phyloP scores from a whole-genome alignment of 2,888 invertebrate species.

The Pediacus dermestoides region DNA sequence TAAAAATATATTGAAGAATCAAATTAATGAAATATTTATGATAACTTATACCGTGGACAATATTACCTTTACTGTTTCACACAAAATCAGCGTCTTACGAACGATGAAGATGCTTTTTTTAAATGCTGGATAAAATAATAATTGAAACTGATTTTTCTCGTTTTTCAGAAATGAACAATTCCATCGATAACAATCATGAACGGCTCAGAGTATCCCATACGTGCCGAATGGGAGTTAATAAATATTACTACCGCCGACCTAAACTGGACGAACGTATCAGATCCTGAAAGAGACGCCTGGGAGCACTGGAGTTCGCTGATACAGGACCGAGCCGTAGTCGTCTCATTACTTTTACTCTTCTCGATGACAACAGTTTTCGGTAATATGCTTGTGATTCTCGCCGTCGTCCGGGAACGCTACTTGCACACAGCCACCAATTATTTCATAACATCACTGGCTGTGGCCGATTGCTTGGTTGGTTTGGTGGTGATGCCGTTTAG shows the following conservation, averaged over 20 bases:
- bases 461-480: conserved; percentile 94
- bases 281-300: conserved; percentile 45
- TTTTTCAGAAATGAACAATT: conserved; percentile 30
- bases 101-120: too few relatives aligned
- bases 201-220: conserved; percentile 27
- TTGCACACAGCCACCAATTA: conserved; percentile 97
- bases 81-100: too few relatives aligned
- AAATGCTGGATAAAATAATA: too few relatives aligned
- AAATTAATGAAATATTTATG: too few relatives aligned
- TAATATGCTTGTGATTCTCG: conserved; percentile 89
- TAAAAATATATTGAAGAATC: too few relatives aligned
- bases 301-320: conserved; percentile 54
- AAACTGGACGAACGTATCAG: conserved; percentile 39
- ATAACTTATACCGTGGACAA: too few relatives aligned
- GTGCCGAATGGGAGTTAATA: conserved; percentile 22
- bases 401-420: conserved; percentile 88
- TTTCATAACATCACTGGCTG: conserved; percentile 93
- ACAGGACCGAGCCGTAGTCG: conserved; percentile 71
- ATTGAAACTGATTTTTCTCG: too few relatives aligned
- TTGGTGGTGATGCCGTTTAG: conserved; percentile 98
- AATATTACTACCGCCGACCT: conserved; percentile 20
- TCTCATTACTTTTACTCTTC: conserved; percentile 79
- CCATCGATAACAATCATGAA: conserved; percentile 28
- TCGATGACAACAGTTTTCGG: conserved; percentile 93
- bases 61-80: too few relatives aligned